Conservation (phyloP, 2,888 invertebrate species). For the Oscheius sp. region DNA sequence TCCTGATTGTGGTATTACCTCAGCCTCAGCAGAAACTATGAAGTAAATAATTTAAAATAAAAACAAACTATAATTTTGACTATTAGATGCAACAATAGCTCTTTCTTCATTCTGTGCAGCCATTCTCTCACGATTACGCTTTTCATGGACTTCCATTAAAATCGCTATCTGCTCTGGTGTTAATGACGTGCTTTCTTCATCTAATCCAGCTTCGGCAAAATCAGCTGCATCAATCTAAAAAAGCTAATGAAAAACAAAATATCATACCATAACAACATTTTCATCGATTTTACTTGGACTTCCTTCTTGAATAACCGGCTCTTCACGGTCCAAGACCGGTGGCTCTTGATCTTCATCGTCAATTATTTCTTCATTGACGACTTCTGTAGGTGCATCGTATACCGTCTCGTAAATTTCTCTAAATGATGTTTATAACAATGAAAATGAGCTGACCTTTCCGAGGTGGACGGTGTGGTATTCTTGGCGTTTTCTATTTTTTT, state of each 20-base stretch:
- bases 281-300: neutral
- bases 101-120: neutral
- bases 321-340: conserved; percentile 6
- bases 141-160: conserved; percentile 38
- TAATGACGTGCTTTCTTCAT: conserved; percentile 41
- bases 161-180: conserved; percentile 49
- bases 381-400: too few relatives aligned
- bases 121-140: conserved; percentile 2
- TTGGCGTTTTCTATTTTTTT: too few relatives aligned
- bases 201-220: conserved; percentile 51
- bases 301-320: neutral
- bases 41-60: neutral
- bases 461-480: too few relatives aligned
- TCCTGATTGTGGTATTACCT: too few relatives aligned
- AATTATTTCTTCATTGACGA: neutral
- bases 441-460: too few relatives aligned
- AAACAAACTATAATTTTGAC: neutral
- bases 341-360: conserved; percentile 2
- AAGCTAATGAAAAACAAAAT: too few relatives aligned
- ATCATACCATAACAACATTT: conserved; percentile 5
- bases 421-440: too few relatives aligned
- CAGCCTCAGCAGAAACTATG: conserved; percentile 1
- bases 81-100: neutral
- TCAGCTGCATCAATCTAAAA: conserved; percentile 50
- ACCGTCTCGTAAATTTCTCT: too few relatives aligned